Base-by-base conservation (phyloP, 92 coral and sea anemone genomes). In the Phenganax stokvisi region DNA sequence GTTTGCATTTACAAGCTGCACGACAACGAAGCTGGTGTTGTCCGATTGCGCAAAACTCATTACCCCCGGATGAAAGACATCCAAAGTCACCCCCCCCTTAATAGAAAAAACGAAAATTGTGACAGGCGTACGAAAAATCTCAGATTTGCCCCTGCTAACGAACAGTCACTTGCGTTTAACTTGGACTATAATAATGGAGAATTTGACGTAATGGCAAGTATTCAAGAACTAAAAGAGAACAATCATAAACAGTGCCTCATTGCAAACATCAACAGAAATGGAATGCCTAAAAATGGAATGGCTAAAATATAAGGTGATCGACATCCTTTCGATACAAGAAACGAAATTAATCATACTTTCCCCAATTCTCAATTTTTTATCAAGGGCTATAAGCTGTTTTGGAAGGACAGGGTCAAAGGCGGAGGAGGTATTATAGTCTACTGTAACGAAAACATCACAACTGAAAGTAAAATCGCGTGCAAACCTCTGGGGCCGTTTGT, bases 331-430 rank as follows among this genome's bases (percentile, higher is more conserved):
- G 53, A 72, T 87, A 61, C 87, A 87, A 83, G 86, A 87, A 83
- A 83, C 89, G 10, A 87, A 87, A 84, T 84, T 12, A 87, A 87
- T 57, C 56, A 85, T 17, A 87, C 90, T 8, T 87, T 72, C 74
- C 87, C 79, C 0, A 87, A 84, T 58, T 87, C 85, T 37, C 83
- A 87, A 67, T 87, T 87, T 65, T 56, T 79, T 58, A 75, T 84
- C 1, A 75, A 78, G 12, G 85, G 83, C 2, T 87, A 58, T 64
- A 87, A 84, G 16, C 56, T 87, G 17, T 87, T 84, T 47, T 56
- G 85, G 62, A 75, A 76, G 37, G 83, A 87, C 31, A 79, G 85
- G 58, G 60, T n/a, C 51, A 79, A 83, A 84, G 85, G 90, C 44
- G 85, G 87, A 16, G 83, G 90, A 16, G 85, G 85, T 0, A 81